These are phyloP conservation scores for Pica pica DNA, from an alignment of 2,113 vertebrate genomes.

Conservation along the genomic window DNA sequence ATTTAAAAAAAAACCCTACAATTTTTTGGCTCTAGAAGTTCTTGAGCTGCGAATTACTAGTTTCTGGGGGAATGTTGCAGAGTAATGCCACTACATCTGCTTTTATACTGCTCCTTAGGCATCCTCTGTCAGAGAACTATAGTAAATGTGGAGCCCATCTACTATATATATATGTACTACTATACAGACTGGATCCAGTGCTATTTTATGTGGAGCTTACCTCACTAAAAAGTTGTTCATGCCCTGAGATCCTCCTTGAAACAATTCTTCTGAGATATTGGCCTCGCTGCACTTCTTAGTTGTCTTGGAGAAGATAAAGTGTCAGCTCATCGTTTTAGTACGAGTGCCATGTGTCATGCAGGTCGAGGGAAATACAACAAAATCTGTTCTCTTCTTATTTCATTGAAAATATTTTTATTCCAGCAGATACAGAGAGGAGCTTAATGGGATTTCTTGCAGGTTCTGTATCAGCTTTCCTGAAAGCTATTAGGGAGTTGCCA, in stretches of 20 bases:
- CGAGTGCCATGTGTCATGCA: rapidly evolving
- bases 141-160: not conserved
- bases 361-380: not conserved
- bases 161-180: not conserved
- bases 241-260: not conserved
- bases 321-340: not conserved
- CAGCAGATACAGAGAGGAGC: not conserved
- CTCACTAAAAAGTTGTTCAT: not conserved
- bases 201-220: not conserved
- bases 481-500: not conserved
- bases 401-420: not conserved
- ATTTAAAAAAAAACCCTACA: not conserved
- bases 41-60: not conserved
- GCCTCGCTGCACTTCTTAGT: not conserved
- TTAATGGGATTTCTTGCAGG: not conserved
- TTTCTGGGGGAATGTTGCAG: not conserved
- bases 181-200: not conserved
- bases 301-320: not conserved
- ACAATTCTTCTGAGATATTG: not conserved
- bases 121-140: not conserved
- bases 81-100: not conserved
- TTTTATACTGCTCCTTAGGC: not conserved
- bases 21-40: not conserved
- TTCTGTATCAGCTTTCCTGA: not conserved
- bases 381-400: not conserved